A percentile compares a stretch with the other conserved stretches of the same genome.
These are phyloP conservation scores for Aromia moschata DNA, from an alignment of 2,888 invertebrate genomes.

Conservation along the genomic window DNA sequence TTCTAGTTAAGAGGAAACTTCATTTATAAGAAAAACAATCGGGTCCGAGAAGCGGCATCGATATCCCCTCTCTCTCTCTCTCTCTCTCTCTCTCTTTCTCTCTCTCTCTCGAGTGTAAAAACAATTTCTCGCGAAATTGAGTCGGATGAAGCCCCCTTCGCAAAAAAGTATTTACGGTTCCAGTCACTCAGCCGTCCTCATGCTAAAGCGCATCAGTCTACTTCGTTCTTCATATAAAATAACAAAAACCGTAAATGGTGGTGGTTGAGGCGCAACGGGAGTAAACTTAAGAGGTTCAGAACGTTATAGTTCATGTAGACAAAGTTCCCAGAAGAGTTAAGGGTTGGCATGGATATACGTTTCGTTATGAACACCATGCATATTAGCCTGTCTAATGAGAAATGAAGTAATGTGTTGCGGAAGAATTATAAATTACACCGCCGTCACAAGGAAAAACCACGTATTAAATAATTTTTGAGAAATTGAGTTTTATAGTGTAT, in stretches of 20 bases:
- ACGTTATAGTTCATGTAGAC: background rate
- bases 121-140: background rate
- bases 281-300: slow-evolving; percentile 8
- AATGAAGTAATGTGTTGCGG: too few species aligned
- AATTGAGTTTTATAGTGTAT: too few species aligned
- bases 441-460: too few species aligned
- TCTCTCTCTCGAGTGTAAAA: background rate
- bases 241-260: slow-evolving; percentile 23
- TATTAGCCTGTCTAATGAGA: too few species aligned
- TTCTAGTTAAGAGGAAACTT: background rate
- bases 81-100: too few species aligned
- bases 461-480: too few species aligned
- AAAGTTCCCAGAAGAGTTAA: background rate
- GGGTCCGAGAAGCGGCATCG: background rate
- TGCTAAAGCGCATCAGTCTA: slow-evolving; percentile 10
- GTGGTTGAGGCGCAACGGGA: background rate
- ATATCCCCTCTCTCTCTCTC: too few species aligned
- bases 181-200: slow-evolving; percentile 2
- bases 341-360: background rate
- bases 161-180: slow-evolving; percentile 9
- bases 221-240: slow-evolving; percentile 10
- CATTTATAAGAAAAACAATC: background rate
- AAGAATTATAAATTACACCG: too few species aligned
- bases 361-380: too few species aligned
- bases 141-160: background rate